Evolutionary conservation across 2,113 vertebrate species (phyloP), one percentile per base, ranked within the genome.

Genomic region (Pteropus alecto): DNA sequence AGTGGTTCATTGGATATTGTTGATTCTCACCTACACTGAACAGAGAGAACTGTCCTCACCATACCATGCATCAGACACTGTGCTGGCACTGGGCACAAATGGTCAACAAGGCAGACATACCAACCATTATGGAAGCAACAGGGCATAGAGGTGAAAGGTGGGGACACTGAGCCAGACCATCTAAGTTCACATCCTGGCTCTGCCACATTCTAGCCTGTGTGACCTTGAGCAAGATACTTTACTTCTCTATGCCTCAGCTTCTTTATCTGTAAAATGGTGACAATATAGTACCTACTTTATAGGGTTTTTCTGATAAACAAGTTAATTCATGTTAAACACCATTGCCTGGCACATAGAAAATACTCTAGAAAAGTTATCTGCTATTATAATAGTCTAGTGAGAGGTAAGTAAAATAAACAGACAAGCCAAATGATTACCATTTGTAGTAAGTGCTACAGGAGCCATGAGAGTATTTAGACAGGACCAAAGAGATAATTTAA

Each of bases 371-470:
- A 88, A 95, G 56, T 65, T 68, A 70, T 30, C 76, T 46, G 10
- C 18, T 81, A 67, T 86, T 41, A 48, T 54, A 71, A 78, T 14
- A 84, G 70, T 38, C 70, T 67, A 43, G 48, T 21, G 35, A 8
- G 38, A 71, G 33, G 73, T 18, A 88, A 58, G 48, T 41, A 79
- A 71, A 94, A 91, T 63, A 78, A 85, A 68, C 16, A 89, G n/a
- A 73, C 18, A 83, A 93, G 41, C 71, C 76, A 93, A 91, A 91
- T 87, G 74, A 93, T 48, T 87, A 46, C 26, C 51, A 48, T 43
- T 71, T 60, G 10, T 38, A 71, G 33, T 77, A 89, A 43, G 22
- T 54, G 28, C 61, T 46, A 67, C 3, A 43, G n/a, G 35, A 65
- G 28, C 4, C 12, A 13, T 48, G 14, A n/a, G 26, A 41, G 26